Evolutionary conservation across 2,888 invertebrate genomes (phyloP).

Genomic region (Molanna angustata): DNA sequence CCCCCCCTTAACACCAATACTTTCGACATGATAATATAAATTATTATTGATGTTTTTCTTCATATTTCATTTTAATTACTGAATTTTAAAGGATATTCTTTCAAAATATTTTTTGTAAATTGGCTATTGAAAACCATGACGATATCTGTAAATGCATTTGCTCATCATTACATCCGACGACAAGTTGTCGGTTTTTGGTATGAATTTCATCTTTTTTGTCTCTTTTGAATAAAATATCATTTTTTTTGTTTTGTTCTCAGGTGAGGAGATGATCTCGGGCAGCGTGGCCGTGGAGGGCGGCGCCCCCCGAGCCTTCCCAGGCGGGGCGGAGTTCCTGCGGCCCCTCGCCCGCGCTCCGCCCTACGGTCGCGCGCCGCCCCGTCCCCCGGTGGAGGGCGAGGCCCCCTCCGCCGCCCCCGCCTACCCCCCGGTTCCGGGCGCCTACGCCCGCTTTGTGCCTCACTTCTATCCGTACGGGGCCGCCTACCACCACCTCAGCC

Average conservation of each 20-base stretch:
- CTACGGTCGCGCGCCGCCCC: slow-evolving; percentile 49
- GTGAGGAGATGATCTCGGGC: slow-evolving; percentile 66
- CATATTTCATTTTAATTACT: too few relatives aligned
- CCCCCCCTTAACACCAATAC: too few relatives aligned
- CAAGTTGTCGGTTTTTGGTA: too few relatives aligned
- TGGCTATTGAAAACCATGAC: too few relatives aligned
- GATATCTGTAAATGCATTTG: too few relatives aligned
- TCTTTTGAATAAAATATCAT: not conserved
- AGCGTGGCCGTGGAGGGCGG: slow-evolving; percentile 64
- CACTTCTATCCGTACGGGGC: slow-evolving; percentile 42
- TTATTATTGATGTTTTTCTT: too few relatives aligned
- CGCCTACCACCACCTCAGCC: slow-evolving; percentile 47
- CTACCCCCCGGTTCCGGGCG: slow-evolving; percentile 43
- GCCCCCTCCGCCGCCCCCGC: slow-evolving; percentile 38
- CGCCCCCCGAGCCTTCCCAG: slow-evolving; percentile 56
- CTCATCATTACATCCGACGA: too few relatives aligned
- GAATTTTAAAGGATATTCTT: too few relatives aligned
- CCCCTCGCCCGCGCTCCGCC: slow-evolving; percentile 61
- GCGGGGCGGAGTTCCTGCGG: slow-evolving; percentile 61
- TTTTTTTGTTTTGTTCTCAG: slow-evolving; percentile 41
- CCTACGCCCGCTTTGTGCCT: slow-evolving; percentile 47
- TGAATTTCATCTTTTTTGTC: too few relatives aligned
- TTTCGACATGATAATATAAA: too few relatives aligned
- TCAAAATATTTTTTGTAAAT: too few relatives aligned
- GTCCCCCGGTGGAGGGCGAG: slow-evolving; percentile 38